phyloP scores from a whole-genome alignment of 2,113 vertebrate genomes.

The Crocuta crocuta region DNA sequence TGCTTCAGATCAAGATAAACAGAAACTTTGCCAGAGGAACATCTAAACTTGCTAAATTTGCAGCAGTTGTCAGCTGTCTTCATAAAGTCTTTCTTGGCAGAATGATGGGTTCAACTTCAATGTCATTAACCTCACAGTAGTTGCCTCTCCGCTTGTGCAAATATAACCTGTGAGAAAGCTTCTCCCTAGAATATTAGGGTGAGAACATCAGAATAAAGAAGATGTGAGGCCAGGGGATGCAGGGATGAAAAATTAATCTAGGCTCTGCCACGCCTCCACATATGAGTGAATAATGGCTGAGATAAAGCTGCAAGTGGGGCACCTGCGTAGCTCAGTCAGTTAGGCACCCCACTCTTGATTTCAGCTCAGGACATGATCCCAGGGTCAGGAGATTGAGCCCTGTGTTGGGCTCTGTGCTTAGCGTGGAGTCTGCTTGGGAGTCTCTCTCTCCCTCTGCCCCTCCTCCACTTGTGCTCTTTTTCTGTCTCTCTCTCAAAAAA shows the following conservation, averaged over 20 bases:
- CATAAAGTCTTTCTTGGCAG: not conserved
- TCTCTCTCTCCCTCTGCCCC: too few species aligned
- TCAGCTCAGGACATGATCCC: too few species aligned
- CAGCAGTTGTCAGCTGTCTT: too few species aligned
- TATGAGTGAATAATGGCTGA: not conserved
- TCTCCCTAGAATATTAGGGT: not conserved
- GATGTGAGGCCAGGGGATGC: too few species aligned
- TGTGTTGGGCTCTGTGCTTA: too few species aligned
- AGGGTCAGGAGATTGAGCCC: too few species aligned
- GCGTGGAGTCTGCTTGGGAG: too few species aligned
- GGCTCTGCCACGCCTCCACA: not conserved
- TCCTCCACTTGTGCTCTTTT: too few species aligned
- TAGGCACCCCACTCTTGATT: too few species aligned
- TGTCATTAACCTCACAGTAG: not conserved
- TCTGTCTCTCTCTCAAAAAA: too few species aligned
- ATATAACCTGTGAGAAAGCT: not conserved
- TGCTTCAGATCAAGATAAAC: not conserved
- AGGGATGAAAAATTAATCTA: not conserved
- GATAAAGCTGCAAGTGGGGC: not conserved
- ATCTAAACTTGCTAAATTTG: not conserved
- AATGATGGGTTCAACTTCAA: not conserved
- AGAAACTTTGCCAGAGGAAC: not conserved
- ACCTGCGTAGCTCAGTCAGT: too few species aligned
- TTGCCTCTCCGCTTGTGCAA: not conserved
- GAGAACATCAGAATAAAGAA: not conserved